Evolutionary conservation across 2,113 vertebrate genomes (phyloP).

Genomic region (Sebastes fasciatus): DNA sequence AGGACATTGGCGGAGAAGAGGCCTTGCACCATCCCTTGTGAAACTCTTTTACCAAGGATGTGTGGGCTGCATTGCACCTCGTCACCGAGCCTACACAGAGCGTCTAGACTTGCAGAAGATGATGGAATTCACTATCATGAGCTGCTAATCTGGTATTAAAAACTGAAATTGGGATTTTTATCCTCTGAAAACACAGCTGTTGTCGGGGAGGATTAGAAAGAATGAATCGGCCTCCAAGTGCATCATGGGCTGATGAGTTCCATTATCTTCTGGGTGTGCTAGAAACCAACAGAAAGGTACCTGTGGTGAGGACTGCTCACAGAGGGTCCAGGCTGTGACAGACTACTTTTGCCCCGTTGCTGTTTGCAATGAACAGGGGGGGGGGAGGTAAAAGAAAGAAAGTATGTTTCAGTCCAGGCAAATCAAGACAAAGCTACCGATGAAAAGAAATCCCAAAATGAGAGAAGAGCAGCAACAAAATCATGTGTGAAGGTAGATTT

Average conservation of each 20-base stretch:
- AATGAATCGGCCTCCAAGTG: slow-evolving; percentile 40
- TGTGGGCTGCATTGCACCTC: slow-evolving; percentile 63
- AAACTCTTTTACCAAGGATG: slow-evolving; percentile 38
- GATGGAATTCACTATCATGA: slow-evolving; percentile 91
- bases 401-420: slow-evolving; percentile 98
- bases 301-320: slow-evolving; percentile 97
- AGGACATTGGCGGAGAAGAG: slow-evolving; percentile 58
- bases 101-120: slow-evolving; percentile 94
- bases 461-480: slow-evolving; percentile 90
- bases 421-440: slow-evolving; percentile 97
- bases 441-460: slow-evolving; percentile 85
- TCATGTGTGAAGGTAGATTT: slow-evolving; percentile 83
- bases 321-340: slow-evolving; percentile 98
- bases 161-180: not conserved
- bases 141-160: slow-evolving; percentile 40
- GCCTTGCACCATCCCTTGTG: slow-evolving; percentile 51
- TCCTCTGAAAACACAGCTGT: slow-evolving; percentile 1
- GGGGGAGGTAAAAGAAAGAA: slow-evolving; percentile 96
- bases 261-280: slow-evolving; percentile 95
- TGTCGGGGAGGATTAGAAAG: slow-evolving; percentile 11
- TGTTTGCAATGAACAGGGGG: slow-evolving; percentile 99
- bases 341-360: slow-evolving; percentile 98
- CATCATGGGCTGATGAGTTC: slow-evolving; percentile 85
- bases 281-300: slow-evolving; percentile 99
- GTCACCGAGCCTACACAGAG: slow-evolving; percentile 86